Evolutionary conservation across 2,113 vertebrate genomes (phyloP).

Genomic region (Strix aluco): DNA sequence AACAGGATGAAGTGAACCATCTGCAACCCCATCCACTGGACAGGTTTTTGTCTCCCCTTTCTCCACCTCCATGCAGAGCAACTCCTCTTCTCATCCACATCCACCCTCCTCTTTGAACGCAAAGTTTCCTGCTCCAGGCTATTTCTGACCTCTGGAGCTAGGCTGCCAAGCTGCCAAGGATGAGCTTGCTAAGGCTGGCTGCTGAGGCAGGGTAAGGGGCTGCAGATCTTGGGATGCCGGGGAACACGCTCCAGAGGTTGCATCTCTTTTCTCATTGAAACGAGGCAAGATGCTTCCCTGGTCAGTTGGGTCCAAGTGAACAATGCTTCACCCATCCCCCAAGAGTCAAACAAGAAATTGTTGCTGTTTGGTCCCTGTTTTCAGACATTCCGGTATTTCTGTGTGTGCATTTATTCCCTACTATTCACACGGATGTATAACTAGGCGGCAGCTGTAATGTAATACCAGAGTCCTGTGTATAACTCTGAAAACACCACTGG

Average conservation of each 20-base stretch:
- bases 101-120: conserved; percentile 10
- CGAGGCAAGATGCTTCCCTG: neutral
- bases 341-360: neutral
- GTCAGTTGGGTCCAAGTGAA: accelerated
- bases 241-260: neutral
- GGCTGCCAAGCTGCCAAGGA: neutral
- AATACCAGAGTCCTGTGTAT: conserved; percentile 59
- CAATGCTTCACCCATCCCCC: accelerated
- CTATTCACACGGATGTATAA: conserved; percentile 53
- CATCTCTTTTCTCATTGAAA: neutral
- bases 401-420: neutral
- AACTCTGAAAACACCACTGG: conserved; percentile 54
- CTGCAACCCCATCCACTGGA: neutral
- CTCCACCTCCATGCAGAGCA: neutral
- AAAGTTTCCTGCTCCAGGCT: conserved; percentile 30
- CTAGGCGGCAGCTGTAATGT: conserved; percentile 63
- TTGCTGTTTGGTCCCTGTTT: neutral
- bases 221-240: accelerated
- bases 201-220: neutral
- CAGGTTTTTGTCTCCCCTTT: neutral
- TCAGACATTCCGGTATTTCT: conserved; percentile 12
- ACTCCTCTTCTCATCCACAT: conserved; percentile 34
- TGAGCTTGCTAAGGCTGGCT: neutral
- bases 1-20: neutral
- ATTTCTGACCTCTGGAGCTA: conserved; percentile 9